Percentiles rank a stretch among this genome's conserved stretches.
phyloP scores from a whole-genome alignment of 2,888 invertebrate species.

The Phaonia tiefii region DNA sequence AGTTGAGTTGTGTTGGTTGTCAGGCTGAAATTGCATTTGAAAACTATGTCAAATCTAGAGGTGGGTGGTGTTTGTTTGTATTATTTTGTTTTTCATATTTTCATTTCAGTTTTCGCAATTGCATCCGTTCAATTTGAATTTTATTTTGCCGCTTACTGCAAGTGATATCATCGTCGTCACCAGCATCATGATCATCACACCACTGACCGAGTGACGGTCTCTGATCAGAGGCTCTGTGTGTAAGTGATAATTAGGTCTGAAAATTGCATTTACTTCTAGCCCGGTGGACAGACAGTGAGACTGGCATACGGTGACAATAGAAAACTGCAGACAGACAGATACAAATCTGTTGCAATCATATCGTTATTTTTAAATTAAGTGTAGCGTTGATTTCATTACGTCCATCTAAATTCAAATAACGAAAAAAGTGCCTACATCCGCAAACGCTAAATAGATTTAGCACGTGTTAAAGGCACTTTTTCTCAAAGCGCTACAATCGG shows the following conservation, averaged over 20 bases:
- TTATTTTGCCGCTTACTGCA: constrained; percentile 37
- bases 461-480: constrained; percentile 66
- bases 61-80: constrained; percentile 56
- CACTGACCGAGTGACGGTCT: constrained; percentile 13
- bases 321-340: constrained; percentile 45
- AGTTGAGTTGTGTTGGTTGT: constrained; percentile 51
- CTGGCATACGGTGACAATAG: constrained; percentile 31
- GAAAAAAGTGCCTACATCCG: constrained; percentile 66
- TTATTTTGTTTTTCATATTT: not conserved
- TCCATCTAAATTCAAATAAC: constrained; percentile 65
- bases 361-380: constrained; percentile 67
- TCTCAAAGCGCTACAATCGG: not conserved
- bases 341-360: constrained; percentile 55
- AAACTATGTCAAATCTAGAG: constrained; percentile 64
- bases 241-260: constrained; percentile 59
- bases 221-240: not conserved
- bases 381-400: constrained; percentile 67
- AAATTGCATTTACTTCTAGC: constrained; percentile 59
- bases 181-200: constrained; percentile 23
- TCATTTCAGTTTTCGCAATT: constrained; percentile 26
- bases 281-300: constrained; percentile 22
- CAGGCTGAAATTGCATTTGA: constrained; percentile 23
- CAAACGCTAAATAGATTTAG: constrained; percentile 66
- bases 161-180: constrained; percentile 60
- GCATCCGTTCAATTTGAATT: constrained; percentile 65